Evolutionary conservation across 2,113 vertebrate genomes (phyloP).

Genomic region (Engraulis encrasicolus): DNA sequence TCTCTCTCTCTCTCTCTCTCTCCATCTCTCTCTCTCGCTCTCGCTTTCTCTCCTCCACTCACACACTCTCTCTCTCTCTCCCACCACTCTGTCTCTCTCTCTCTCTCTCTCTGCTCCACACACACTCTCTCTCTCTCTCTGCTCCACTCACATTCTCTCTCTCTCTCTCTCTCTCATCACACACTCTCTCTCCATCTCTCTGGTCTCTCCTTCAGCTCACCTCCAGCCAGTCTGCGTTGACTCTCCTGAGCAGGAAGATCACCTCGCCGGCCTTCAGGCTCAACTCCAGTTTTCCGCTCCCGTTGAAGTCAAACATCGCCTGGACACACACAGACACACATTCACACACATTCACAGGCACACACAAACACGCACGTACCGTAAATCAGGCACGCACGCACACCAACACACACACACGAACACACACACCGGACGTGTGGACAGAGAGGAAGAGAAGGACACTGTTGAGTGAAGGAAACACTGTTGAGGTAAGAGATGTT

Average conservation of each 20-base stretch:
- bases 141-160: conserved; percentile 50
- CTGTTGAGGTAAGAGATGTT: conserved; percentile 27
- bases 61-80: conserved; percentile 52
- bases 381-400: conserved; percentile 38
- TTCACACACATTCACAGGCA: conserved; percentile 32
- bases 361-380: not conserved
- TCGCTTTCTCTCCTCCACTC: conserved; percentile 45
- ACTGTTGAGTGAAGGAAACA: conserved; percentile 27
- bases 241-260: conserved; percentile 90
- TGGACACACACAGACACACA: conserved; percentile 62
- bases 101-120: conserved; percentile 47
- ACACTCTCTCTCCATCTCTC: conserved; percentile 50
- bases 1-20: too few relatives aligned
- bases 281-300: conserved; percentile 84
- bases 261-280: conserved; percentile 89
- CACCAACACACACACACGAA: conserved; percentile 17
- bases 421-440: not conserved
- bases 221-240: conserved; percentile 97
- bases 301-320: conserved; percentile 92
- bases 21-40: conserved; percentile 54
- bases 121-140: conserved; percentile 57
- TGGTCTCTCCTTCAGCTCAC: conserved; percentile 73
- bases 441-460: conserved; percentile 4
- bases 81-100: conserved; percentile 54
- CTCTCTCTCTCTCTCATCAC: conserved; percentile 54